Evolutionary conservation across 2,888 invertebrate species (phyloP), one percentile per base, ranked within the genome.

Genomic region (Chymomyza caudatula): DNA sequence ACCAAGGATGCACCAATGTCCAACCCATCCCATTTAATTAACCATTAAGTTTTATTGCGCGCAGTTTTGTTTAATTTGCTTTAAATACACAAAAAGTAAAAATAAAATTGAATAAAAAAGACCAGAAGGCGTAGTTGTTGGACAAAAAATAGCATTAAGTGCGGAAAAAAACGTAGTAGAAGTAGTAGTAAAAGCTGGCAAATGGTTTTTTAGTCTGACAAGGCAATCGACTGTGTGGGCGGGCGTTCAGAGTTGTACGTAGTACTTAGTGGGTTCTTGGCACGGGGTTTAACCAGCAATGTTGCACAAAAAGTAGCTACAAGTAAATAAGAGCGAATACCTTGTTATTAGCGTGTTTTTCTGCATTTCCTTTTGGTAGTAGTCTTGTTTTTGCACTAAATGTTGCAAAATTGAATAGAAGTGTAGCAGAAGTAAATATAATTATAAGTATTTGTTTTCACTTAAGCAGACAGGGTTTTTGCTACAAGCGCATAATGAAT

Each of bases 31-130:
- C 82, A 81, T 83, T 83, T 86, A 83, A 86, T 86, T 86, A 83
- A 76, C 82, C 83, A 83, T 83, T 83, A 83, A 86, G 79, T 86
- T 83, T 83, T 86, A 83, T 83, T 83, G 83, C 85, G 75, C 71
- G 79, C 86, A 86, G 86, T 83, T 83, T 83, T 83, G 86, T 85
- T 85, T 82, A 82, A 82, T 82, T 86, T 86, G 85, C 82, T 76
- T 82, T 76, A 81, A 81, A 85, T 85, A 77, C 81, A 83, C 80
- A 68, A 51, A 37, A 51, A 22, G 47, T n/a, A 19, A 47, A 47
- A 37, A 37, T 37, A 37, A 37, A 37, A 11, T 11, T 37, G 29
- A 37, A 37, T 37, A 37, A 37, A 37, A 29, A 37, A 37, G 29
- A 37, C 29, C 29, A 37, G 29, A 37, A 37, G 29, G 29, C 29